Percentiles rank a stretch among this genome's conserved stretches.
Evolutionary conservation across 2,113 vertebrate genomes (phyloP).

Genomic region (Cinclus cinclus): DNA sequence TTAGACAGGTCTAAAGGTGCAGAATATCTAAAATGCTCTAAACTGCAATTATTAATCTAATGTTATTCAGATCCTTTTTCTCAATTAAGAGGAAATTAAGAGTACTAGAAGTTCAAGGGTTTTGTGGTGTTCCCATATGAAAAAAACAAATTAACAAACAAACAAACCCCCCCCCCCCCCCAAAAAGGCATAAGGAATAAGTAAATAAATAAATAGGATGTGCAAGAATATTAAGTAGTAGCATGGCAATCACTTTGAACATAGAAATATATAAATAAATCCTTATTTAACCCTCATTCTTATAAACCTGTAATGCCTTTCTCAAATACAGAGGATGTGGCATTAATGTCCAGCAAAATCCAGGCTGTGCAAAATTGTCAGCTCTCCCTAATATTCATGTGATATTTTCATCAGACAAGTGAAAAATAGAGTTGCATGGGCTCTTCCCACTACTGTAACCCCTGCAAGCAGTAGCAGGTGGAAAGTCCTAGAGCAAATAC

Average conservation of each 20-base stretch:
- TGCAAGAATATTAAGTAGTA: conserved; percentile 49
- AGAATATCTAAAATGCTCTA: conserved; percentile 1
- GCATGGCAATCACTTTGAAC: conserved; percentile 14
- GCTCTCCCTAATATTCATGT: background rate
- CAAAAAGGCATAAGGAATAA: background rate
- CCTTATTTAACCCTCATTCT: conserved; percentile 49
- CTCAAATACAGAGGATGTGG: conserved; percentile 29
- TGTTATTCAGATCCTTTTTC: conserved; percentile 45
- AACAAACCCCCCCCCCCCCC: no score
- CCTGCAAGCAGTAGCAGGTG: background rate
- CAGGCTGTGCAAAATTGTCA: background rate
- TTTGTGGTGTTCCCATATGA: background rate
- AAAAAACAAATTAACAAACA: background rate
- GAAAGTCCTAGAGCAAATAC: background rate
- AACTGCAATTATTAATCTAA: conserved; percentile 47
- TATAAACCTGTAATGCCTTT: background rate
- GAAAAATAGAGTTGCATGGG: background rate
- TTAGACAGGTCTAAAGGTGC: background rate
- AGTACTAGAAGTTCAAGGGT: conserved; percentile 1
- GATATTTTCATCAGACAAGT: background rate
- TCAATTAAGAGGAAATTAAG: conserved; percentile 36
- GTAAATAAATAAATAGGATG: conserved; percentile 13
- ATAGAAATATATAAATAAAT: conserved; percentile 29
- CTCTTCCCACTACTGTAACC: background rate
- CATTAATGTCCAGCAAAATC: background rate